Percentiles rank a stretch among this genome's conserved stretches.
Evolutionary conservation across 1,140 invertebrate species (phyloP).

Genomic region (Penaeus chinensis): DNA sequence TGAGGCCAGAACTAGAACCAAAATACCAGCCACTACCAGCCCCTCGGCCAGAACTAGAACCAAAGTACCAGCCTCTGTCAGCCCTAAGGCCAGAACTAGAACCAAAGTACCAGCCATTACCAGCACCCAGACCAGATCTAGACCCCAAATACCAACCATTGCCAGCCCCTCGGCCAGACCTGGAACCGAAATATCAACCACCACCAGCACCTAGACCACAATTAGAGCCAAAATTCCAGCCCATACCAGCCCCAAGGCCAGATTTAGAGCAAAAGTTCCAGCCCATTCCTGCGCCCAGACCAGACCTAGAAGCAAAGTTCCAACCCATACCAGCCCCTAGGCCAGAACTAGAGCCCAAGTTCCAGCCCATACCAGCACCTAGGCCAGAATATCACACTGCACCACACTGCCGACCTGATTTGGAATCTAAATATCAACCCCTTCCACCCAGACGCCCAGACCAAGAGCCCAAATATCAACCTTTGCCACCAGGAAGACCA

Average conservation of each 20-base stretch:
- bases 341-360: conserved; percentile 43
- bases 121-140: neutral
- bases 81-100: neutral
- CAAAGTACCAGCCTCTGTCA: neutral
- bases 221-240: neutral
- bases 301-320: conserved; percentile 33
- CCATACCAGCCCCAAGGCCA: neutral
- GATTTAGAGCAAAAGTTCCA: neutral
- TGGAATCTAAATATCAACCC: conserved; percentile 39
- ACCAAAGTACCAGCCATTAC: neutral
- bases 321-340: conserved; percentile 48
- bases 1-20: neutral
- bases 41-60: neutral
- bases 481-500: conserved; percentile 9
- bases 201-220: conserved; percentile 31
- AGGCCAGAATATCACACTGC: conserved; percentile 7
- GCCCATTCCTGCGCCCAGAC: conserved; percentile 20
- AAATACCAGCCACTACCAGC: neutral
- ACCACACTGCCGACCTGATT: too few species aligned
- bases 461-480: conserved; percentile 37
- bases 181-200: conserved; percentile 40
- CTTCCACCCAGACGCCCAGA: conserved; percentile 36
- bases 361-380: conserved; percentile 30
- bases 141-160: neutral
- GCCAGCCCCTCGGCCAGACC: conserved; percentile 26